Evolutionary conservation across 2,888 invertebrate genomes (phyloP).

Genomic region (Epirrita christyi): DNA sequence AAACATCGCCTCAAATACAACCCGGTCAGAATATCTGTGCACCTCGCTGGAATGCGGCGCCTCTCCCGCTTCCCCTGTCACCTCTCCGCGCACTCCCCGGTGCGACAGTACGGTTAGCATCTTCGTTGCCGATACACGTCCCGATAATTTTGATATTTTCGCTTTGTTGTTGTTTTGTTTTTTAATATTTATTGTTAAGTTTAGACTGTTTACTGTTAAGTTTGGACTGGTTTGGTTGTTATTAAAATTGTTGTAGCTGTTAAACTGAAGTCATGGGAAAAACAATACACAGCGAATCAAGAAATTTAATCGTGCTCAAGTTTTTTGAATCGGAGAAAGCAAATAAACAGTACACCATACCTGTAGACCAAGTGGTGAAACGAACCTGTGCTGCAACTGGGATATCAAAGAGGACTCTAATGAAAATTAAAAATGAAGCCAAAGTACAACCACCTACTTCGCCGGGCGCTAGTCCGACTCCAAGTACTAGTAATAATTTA

Average conservation of each 20-base stretch:
- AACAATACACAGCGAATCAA: slow-evolving; percentile 26
- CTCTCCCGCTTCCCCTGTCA: slow-evolving; percentile 6
- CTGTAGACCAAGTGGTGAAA: slow-evolving; percentile 39
- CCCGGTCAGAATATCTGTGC: slow-evolving; percentile 7
- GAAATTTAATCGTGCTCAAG: slow-evolving; percentile 29
- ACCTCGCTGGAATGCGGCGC: slow-evolving; percentile 23
- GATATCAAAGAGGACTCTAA: slow-evolving; percentile 36
- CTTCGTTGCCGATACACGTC: slow-evolving; percentile 10
- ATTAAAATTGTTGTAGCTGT: slow-evolving; percentile 5
- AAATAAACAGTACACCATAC: slow-evolving; percentile 29
- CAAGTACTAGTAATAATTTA: slow-evolving; percentile 17
- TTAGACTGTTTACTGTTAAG: slow-evolving; percentile 6
- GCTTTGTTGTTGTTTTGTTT: slow-evolving; percentile 1
- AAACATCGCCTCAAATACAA: too few relatives aligned
- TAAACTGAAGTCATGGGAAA: slow-evolving; percentile 20
- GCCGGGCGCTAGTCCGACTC: slow-evolving; percentile 16
- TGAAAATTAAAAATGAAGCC: slow-evolving; percentile 38
- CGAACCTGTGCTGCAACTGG: slow-evolving; percentile 42
- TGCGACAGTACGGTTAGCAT: slow-evolving; percentile 12
- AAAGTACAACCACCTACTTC: slow-evolving; percentile 7
- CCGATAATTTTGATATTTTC: slow-evolving; percentile 5
- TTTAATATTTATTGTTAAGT: slow-evolving; percentile 4
- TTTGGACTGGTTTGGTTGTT: slow-evolving; percentile 3
- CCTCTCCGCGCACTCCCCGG: slow-evolving; percentile 11
- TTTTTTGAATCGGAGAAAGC: slow-evolving; percentile 38